Percentiles rank a stretch among this genome's conserved stretches.
phyloP scores from a whole-genome alignment of 1,140 invertebrate genomes.

The Lordiphosa mommai region DNA sequence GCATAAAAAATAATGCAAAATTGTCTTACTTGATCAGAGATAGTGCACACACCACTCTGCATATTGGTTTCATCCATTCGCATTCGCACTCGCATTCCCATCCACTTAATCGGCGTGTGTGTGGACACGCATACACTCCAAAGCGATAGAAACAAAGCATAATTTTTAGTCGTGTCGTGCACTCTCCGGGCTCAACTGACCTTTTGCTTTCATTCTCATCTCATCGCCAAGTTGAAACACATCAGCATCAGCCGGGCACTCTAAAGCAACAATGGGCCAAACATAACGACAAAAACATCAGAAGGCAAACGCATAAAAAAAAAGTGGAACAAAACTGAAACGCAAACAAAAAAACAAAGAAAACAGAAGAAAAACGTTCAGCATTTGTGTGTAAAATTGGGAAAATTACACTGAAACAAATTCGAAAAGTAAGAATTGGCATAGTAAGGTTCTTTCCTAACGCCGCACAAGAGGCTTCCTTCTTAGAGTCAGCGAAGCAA shows the following conservation, averaged over 20 bases:
- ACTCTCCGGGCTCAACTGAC: constrained; percentile 11
- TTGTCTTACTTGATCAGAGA: constrained; percentile 1
- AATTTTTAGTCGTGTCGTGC: not conserved
- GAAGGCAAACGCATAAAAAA: constrained; percentile 11
- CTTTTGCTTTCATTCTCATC: constrained; percentile 11
- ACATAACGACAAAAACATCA: constrained; percentile 42
- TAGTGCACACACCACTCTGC: constrained; percentile 4
- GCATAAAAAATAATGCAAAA: constrained; percentile 1
- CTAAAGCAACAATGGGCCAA: constrained; percentile 15
- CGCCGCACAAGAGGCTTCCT: too few relatives aligned
- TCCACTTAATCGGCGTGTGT: constrained; percentile 30
- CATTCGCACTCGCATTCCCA: not conserved
- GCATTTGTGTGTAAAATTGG: constrained; percentile 37
- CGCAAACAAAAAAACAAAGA: too few relatives aligned
- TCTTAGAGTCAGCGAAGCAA: too few relatives aligned
- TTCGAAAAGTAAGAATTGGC: too few relatives aligned
- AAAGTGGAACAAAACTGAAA: not conserved
- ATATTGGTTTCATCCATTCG: constrained; percentile 21
- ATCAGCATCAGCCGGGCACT: constrained; percentile 19
- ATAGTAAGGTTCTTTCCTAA: too few relatives aligned
- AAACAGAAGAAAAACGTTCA: constrained; percentile 23
- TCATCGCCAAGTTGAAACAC: constrained; percentile 19
- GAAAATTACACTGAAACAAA: constrained; percentile 31
- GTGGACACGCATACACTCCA: not conserved
- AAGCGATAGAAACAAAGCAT: too few relatives aligned